A percentile compares a stretch with the other conserved stretches of the same genome.
Conservation (phyloP, 2,888 invertebrate species). For the Agrochola circellaris region DNA sequence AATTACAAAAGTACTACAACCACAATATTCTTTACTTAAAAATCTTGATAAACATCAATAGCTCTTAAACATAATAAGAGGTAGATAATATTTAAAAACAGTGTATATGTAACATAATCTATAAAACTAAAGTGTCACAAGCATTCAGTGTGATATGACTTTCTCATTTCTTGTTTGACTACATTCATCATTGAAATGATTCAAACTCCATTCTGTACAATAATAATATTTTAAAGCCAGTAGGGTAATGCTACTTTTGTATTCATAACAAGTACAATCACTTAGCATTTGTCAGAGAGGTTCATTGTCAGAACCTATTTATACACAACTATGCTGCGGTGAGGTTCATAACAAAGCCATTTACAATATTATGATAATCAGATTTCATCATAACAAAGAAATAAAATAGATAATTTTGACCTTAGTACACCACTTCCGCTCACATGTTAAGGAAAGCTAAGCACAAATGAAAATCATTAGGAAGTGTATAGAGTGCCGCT, state of each 20-base stretch:
- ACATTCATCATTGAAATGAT: constrained; percentile 25
- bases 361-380: constrained; percentile 34
- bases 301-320: constrained; percentile 54
- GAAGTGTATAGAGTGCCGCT: no score
- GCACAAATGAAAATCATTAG: background rate
- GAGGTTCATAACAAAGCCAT: constrained; percentile 30
- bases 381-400: constrained; percentile 32
- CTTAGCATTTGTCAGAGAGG: constrained; percentile 48
- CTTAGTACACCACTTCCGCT: constrained; percentile 21
- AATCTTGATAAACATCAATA: constrained; percentile 43
- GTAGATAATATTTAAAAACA: constrained; percentile 51
- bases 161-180: constrained; percentile 6
- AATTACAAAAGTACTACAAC: constrained; percentile 58
- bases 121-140: constrained; percentile 10
- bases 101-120: constrained; percentile 21
- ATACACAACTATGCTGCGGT: constrained; percentile 26
- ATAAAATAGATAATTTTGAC: constrained; percentile 7
- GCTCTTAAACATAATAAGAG: constrained; percentile 51
- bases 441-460: constrained; percentile 10
- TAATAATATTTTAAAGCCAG: constrained; percentile 16
- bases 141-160: constrained; percentile 21
- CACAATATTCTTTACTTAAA: constrained; percentile 43
- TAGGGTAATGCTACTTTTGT: constrained; percentile 33
- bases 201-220: constrained; percentile 12
- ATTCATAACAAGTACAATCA: constrained; percentile 45